phyloP scores from a whole-genome alignment of 2,797 vertebrate genomes.

The Ispidina lecontei region DNA sequence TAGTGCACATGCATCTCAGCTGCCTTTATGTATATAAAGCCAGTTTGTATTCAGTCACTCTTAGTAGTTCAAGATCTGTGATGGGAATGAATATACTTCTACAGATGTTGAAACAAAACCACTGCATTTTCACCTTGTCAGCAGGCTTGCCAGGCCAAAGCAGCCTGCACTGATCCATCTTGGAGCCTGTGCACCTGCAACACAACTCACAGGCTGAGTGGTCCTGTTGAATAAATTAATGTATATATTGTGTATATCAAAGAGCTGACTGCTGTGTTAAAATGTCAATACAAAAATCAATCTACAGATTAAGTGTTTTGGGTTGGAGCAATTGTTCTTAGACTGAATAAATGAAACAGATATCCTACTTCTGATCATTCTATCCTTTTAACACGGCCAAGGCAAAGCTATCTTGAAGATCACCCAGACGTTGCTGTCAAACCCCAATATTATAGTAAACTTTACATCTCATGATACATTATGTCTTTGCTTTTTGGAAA shows the following conservation, averaged over 20 bases:
- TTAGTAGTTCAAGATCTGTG: background rate
- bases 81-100: background rate
- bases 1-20: fast-evolving
- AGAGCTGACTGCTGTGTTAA: background rate
- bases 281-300: background rate
- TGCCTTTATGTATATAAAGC: too few species aligned
- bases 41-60: background rate
- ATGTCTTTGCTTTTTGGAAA: background rate
- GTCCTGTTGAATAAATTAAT: background rate
- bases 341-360: background rate
- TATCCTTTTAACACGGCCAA: fast-evolving
- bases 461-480: background rate
- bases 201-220: background rate
- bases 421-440: background rate
- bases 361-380: background rate
- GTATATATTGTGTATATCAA: background rate
- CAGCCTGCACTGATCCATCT: background rate
- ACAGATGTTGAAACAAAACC: background rate
- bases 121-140: background rate
- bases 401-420: background rate
- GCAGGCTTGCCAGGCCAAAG: background rate
- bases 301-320: background rate
- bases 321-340: background rate
- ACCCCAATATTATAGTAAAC: background rate
- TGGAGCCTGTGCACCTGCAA: background rate